These are phyloP conservation scores for Platyrinchus mystaceus DNA, from an alignment of 2,797 vertebrate species.

Conservation along the genomic window DNA sequence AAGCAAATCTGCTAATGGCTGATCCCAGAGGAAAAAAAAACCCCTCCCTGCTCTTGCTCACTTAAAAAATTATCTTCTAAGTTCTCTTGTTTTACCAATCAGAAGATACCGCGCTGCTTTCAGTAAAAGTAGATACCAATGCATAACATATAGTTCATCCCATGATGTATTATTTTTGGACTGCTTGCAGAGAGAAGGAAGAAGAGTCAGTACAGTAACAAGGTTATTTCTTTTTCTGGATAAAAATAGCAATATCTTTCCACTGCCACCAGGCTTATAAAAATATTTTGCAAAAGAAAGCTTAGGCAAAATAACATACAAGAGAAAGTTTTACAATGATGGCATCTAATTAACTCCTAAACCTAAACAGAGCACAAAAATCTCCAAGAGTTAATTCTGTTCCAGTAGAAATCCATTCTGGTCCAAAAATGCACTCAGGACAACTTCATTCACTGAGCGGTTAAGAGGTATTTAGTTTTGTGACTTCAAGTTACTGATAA, in stretches of 20 bases:
- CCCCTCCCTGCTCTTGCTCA: neutral
- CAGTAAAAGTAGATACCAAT: neutral
- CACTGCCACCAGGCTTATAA: neutral
- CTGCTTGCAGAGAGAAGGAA: neutral
- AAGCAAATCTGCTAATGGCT: neutral
- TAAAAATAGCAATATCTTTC: constrained; percentile 40
- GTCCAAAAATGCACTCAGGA: neutral
- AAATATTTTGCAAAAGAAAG: constrained; percentile 31
- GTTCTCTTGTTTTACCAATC: neutral
- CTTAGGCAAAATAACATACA: constrained; percentile 43
- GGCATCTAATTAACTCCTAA: constrained; percentile 49
- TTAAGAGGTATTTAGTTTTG: neutral
- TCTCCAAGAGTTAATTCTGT: neutral
- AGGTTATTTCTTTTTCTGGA: constrained; percentile 20
- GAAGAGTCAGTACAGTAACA: constrained; percentile 7
- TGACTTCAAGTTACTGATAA: neutral
- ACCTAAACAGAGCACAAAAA: neutral
- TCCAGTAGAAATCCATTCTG: neutral
- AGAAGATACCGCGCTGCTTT: neutral
- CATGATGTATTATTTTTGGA: neutral
- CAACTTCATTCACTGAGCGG: neutral
- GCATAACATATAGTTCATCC: neutral
- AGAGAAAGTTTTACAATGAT: neutral
- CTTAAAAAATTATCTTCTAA: neutral
- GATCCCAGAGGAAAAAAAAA: neutral